Conservation (phyloP, 2,797 vertebrate genomes). For the Babyrousa celebensis region DNA sequence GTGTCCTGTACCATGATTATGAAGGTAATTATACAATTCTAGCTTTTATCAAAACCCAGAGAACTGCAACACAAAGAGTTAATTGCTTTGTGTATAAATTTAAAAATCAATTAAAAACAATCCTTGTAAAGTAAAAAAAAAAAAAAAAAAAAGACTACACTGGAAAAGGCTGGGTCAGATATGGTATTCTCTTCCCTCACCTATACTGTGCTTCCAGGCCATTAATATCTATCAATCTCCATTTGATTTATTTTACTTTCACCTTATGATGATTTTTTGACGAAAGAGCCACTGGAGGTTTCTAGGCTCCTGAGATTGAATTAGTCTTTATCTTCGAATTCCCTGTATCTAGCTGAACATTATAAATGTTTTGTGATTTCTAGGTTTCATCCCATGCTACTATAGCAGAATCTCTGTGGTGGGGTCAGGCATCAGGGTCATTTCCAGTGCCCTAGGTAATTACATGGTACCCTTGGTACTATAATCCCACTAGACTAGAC, state of each 20-base stretch:
- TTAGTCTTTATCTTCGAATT: background rate
- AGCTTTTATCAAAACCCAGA: too few relatives aligned
- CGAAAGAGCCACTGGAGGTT: conserved; percentile 13
- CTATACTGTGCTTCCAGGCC: background rate
- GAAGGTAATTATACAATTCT: too few relatives aligned
- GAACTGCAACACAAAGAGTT: too few relatives aligned
- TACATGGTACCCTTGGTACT: background rate
- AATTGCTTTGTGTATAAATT: too few relatives aligned
- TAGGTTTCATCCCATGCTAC: background rate
- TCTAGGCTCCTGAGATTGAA: background rate
- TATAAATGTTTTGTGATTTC: conserved; percentile 27
- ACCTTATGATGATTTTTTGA: background rate
- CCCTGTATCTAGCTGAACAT: background rate
- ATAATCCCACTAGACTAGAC: background rate
- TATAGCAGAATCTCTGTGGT: background rate
- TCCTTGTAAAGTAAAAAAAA: too few relatives aligned
- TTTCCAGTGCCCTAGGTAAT: background rate
- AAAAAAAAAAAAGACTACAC: background rate
- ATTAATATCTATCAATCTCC: background rate
- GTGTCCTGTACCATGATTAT: too few relatives aligned
- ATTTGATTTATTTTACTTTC: conserved; percentile 53
- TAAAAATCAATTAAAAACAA: too few relatives aligned
- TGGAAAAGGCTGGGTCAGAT: background rate
- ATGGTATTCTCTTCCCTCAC: background rate
- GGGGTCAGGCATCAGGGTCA: background rate